A percentile compares a stretch with the other conserved stretches of the same genome.
These are phyloP conservation scores for Crenuchus spilurus DNA, from an alignment of 2,797 vertebrate genomes.

Conservation along the genomic window DNA sequence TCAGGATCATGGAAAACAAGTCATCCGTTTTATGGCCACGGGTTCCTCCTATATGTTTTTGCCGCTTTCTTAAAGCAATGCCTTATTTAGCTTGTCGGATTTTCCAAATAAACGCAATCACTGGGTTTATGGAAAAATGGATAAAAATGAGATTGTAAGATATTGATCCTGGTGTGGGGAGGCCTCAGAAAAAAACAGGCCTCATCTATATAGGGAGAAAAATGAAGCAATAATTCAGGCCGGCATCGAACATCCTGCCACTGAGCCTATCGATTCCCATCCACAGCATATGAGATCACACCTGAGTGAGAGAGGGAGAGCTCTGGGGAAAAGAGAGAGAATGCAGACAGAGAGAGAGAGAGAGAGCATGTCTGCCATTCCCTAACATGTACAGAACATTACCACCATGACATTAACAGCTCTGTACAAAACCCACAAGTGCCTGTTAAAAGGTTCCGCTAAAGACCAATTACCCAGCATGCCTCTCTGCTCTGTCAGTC, in stretches of 20 bases:
- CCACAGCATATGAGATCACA: slow-evolving; percentile 79
- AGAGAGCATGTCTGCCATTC: slow-evolving; percentile 37
- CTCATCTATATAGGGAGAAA: slow-evolving; percentile 96
- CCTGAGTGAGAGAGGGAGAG: slow-evolving; percentile 74
- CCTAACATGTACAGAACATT: slow-evolving; percentile 74
- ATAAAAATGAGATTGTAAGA: slow-evolving; percentile 93
- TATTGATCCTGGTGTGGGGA: slow-evolving; percentile 84
- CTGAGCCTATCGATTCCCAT: slow-evolving; percentile 88
- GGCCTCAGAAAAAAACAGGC: slow-evolving; percentile 74
- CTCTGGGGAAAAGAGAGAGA: slow-evolving; percentile 59
- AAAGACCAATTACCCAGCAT: slow-evolving; percentile 61
- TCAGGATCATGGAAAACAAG: slow-evolving; percentile 73
- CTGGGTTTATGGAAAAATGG: slow-evolving; percentile 98
- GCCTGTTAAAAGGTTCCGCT: slow-evolving; percentile 78
- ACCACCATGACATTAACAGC: slow-evolving; percentile 85
- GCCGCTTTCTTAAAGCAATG: slow-evolving; percentile 74
- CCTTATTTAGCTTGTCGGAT: slow-evolving; percentile 98
- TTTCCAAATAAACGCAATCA: slow-evolving; percentile 99
- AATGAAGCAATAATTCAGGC: slow-evolving; percentile 98
- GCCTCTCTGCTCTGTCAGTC: slow-evolving; percentile 48
- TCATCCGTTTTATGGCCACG: slow-evolving; percentile 79
- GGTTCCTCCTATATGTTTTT: slow-evolving; percentile 75
- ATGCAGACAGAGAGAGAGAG: slow-evolving; percentile 56
- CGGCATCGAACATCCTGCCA: slow-evolving; percentile 91
- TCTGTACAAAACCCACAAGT: slow-evolving; percentile 87